Base-by-base conservation (phyloP, 1,140 invertebrate species). In the Dinothrombium tinctorium region DNA sequence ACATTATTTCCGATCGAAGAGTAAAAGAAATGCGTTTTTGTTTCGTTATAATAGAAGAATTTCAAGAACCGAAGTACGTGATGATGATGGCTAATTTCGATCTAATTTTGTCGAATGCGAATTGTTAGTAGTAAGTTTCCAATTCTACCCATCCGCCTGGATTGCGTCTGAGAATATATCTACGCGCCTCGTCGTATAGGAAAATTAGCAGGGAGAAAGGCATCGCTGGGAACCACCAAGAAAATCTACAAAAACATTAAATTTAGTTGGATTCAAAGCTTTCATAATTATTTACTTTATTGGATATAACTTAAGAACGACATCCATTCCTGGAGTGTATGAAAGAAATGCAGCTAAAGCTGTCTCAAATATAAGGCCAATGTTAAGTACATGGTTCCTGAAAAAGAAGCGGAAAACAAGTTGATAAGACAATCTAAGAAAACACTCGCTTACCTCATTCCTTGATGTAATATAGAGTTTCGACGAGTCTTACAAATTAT, bases 401-500 rank as follows among this genome's bases (percentile, higher is more conserved):
- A n/a, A 14, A 38, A 14, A 25, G 26, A 12, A 38, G 17, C 9
- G 15, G 22, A 25, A 17, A 0, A 25, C 1, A 25, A n/a, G n/a
- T n/a, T n/a, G n/a, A n/a, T n/a, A n/a, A n/a, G n/a, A n/a, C 8
- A 26, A 12, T 15, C 9, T 25, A n/a, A 37, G 12, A 25, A 26
- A 11, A 15, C 11, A 14, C 8, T 26, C 1, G n/a, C 57, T 45
- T 35, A 51, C 50, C 73, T 78, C 87, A 96, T 94, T 66, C 87
- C 87, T 59, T 96, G 89, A 56, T 94, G 86, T 48, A 95, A 63
- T 54, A 96, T 76, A 28, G 87, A 94, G 57, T 92, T 87, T 53
- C 83, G 74, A 52, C 89, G 71, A 46, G 90, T 96, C 67, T 96
- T 95, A 64, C 86, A 95, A 55, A 95, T 86, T 59, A 95, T 92